phyloP scores from a whole-genome alignment of 64 coral and sea anemone genomes.

The Pachyseris speciosa region DNA sequence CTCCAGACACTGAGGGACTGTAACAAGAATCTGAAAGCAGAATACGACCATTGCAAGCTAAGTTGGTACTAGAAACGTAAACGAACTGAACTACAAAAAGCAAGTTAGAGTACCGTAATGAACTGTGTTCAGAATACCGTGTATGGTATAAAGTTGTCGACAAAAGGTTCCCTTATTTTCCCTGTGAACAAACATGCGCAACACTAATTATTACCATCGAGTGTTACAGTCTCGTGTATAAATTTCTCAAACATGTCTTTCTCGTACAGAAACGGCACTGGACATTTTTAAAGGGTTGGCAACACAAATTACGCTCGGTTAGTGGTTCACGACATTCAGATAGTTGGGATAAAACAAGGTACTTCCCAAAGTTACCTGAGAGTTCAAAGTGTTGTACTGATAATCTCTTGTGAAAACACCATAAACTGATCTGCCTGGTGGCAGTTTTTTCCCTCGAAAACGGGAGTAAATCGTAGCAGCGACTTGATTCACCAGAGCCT shows the following conservation, averaged over 20 bases:
- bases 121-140: too few relatives aligned
- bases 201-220: too few relatives aligned
- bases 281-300: too few relatives aligned
- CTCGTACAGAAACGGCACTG: too few relatives aligned
- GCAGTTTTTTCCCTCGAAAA: slow-evolving; percentile 47
- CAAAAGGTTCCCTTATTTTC: too few relatives aligned
- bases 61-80: background rate
- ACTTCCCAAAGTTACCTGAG: slow-evolving; percentile 38
- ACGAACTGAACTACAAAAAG: background rate
- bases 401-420: slow-evolving; percentile 84
- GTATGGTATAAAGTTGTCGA: background rate
- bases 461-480: slow-evolving; percentile 70
- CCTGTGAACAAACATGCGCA: too few relatives aligned
- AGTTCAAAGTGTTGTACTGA: slow-evolving; percentile 63
- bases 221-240: too few relatives aligned
- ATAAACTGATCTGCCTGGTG: slow-evolving; percentile 66
- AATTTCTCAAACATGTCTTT: too few relatives aligned
- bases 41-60: background rate
- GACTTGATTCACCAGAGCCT: slow-evolving; percentile 84
- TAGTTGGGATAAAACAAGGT: background rate
- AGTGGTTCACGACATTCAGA: background rate
- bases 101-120: too few relatives aligned
- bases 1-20: slow-evolving; percentile 85
- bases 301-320: too few relatives aligned
- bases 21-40: slow-evolving; percentile 72